Base-by-base conservation (phyloP, 1,140 invertebrate species). In the Solenopsis invicta region DNA sequence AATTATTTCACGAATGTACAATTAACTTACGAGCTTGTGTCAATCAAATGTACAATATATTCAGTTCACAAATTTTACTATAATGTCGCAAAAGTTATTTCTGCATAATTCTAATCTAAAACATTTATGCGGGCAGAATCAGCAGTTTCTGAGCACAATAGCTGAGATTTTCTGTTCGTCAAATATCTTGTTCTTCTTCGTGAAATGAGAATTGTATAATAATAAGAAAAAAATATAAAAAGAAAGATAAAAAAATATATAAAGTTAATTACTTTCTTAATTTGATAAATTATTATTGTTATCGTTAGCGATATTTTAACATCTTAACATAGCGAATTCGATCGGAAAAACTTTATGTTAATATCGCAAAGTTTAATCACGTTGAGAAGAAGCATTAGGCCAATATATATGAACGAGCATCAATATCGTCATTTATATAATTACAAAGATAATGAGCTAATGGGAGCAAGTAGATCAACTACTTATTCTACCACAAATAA, bases 1-100 rank as follows among this genome's bases (percentile, higher is more conserved):
- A 77, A 52, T 82, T 72, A 72, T 0, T 69, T 69, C 16, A 52
- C 67, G 48, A 72, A 81, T 13, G 66, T 59, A 61, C 52, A 71
- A 48, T 18, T 21, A 21, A 74, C n/a, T 66, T 66, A 66, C 18
- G 2, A 56, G 50, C 13, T 81, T 72, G 10, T 72, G 21, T 8
- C 18, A 71, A 56, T 66, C 12, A 71, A 41, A 45, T 66, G 29
- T 41, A 21, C 0, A 6, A 56, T 37, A 48, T 48, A 34, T 48
- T 72, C 16, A 8, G 2, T 6, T 8, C 29, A 12, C 6, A 61
- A 59, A 24, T 41, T 48, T 61, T 82, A n/a, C 52, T 54, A 59
- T 81, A 48, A 61, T 48, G 48, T 67, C 12, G n/a, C 6, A 34
- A 48, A 81, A 37, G 2, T 82, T 61, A 41, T 41, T 41, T 18